These are phyloP conservation scores for Ceuthmochares aereus DNA, from an alignment of 2,113 vertebrate species.

Conservation along the genomic window DNA sequence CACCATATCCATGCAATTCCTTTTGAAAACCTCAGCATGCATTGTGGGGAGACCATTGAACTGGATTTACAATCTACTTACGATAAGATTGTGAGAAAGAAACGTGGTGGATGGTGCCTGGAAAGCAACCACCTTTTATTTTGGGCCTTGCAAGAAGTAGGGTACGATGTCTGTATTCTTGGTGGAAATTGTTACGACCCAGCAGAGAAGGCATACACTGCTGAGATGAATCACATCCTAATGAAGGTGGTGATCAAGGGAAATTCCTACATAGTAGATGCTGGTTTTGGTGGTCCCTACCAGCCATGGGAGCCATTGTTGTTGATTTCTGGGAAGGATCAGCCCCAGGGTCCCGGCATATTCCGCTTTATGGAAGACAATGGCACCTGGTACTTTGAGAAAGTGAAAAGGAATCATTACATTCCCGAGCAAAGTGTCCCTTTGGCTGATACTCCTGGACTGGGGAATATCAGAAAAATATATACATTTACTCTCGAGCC, in stretches of 20 bases:
- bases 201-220: conserved; percentile 43
- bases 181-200: conserved; percentile 71
- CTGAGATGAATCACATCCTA: conserved; percentile 72
- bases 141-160: conserved; percentile 84
- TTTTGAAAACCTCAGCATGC: conserved; percentile 89
- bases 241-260: conserved; percentile 78
- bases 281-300: conserved; percentile 79
- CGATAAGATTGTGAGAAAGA: conserved; percentile 80
- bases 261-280: conserved; percentile 80
- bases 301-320: conserved; percentile 84
- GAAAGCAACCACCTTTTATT: conserved; percentile 85
- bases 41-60: conserved; percentile 78
- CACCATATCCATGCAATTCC: conserved; percentile 81
- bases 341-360: conserved; percentile 77
- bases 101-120: conserved; percentile 86
- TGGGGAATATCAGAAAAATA: conserved; percentile 59
- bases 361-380: conserved; percentile 77
- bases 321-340: conserved; percentile 82
- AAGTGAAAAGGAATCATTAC: conserved; percentile 76
- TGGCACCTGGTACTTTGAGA: conserved; percentile 82
- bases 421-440: conserved; percentile 65
- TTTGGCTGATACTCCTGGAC: conserved; percentile 54
- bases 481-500: conserved; percentile 79
- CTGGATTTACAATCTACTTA: conserved; percentile 77
- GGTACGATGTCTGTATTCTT: conserved; percentile 76